These are phyloP conservation scores for Branchipolynoe longqiensis DNA, from an alignment of 2,888 invertebrate genomes.

Conservation along the genomic window DNA sequence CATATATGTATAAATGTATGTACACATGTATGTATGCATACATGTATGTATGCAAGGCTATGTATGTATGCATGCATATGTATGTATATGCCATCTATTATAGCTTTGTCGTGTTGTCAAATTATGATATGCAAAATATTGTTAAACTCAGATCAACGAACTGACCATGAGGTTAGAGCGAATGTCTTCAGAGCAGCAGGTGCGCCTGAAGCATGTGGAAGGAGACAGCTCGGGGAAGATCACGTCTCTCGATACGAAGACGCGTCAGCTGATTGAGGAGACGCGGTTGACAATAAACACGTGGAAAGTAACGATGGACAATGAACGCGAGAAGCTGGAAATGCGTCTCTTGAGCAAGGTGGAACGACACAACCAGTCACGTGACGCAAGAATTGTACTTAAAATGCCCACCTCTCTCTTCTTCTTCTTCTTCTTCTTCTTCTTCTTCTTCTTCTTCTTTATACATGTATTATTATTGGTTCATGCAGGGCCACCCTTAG, in stretches of 20 bases:
- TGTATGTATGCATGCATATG: no score
- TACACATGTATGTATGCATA: not conserved
- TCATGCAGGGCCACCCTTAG: no score
- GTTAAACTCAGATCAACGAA: slow-evolving; percentile 62
- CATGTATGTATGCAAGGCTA: not conserved
- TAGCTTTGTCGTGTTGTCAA: no score
- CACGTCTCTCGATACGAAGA: slow-evolving; percentile 76
- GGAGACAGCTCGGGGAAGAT: slow-evolving; percentile 77
- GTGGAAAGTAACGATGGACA: slow-evolving; percentile 71
- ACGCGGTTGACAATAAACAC: slow-evolving; percentile 72
- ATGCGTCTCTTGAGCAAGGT: slow-evolving; percentile 72
- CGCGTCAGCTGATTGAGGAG: slow-evolving; percentile 76
- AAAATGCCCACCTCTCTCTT: no score
- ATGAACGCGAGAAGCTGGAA: slow-evolving; percentile 78
- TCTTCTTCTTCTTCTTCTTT: not conserved
- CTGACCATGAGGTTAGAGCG: slow-evolving; percentile 68
- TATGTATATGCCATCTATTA: no score
- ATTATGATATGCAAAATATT: no score
- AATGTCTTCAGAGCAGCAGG: slow-evolving; percentile 67
- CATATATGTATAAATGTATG: not conserved
- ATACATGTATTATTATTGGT: no score
- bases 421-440: not conserved
- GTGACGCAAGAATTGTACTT: slow-evolving; percentile 54
- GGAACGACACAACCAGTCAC: slow-evolving; percentile 69
- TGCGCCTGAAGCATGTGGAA: slow-evolving; percentile 77